Evolutionary conservation across 2,797 vertebrate genomes (phyloP), one percentile per base, ranked within the genome.

Genomic region (Rachycentron canadum): DNA sequence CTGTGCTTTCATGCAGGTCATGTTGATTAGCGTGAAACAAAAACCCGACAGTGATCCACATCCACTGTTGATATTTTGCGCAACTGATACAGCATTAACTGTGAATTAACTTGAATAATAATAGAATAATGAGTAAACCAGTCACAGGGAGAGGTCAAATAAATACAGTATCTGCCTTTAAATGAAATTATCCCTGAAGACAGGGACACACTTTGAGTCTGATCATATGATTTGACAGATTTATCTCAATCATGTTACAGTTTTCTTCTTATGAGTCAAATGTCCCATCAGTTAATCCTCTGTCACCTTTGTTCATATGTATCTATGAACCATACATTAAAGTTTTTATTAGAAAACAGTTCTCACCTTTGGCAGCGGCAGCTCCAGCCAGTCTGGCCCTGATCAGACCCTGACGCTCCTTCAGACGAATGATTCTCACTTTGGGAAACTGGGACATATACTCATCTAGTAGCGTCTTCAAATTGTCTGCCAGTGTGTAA

Each of bases 371-470:
- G 84, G 98, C 97, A 0, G 92, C 81, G 79, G 95, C 90, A 0
- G 97, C 97, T 57, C 98, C 98, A 0, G 95, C 97, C 81, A 99
- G 90, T n/a, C 98, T 89, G 58, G 98, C 98, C 77, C 98, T 93
- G 89, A 99, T 99, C 69, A 99, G 94, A 0, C 98, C 98, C 4
- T 99, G 95, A 21, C 98, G 95, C 88, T 99, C 96, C 90, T 90
- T 95, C 30, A 99, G 96, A 23, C 78, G 98, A 77, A 99, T 89
- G 73, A 99, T 95, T 73, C 91, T 94, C 77, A 99, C 98, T 92
- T 99, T 99, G 6, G 97, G 96, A 86, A 97, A 97, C 69, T 73
- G 93, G 0, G 94, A 88, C 97, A 99, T 97, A 83, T 98, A 99
- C 2, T 60, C 65, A 76, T 99, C 97, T 86, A 99, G 92, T 34